Conservation (phyloP, 2,113 vertebrate species). For the Okapia johnstoni region DNA sequence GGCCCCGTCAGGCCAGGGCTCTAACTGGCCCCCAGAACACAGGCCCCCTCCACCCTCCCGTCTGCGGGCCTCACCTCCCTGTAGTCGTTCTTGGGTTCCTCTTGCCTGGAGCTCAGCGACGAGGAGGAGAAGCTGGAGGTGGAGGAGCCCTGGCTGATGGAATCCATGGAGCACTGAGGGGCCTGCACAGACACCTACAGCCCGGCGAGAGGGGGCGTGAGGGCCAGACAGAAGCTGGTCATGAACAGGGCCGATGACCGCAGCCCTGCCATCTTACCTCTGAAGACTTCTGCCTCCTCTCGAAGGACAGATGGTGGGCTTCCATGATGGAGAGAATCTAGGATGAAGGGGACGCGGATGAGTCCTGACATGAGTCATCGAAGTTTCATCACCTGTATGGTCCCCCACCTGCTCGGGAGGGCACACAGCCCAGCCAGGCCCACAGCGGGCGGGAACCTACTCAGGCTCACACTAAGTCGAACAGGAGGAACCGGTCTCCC, state of each 20-base stretch:
- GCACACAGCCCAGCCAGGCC: not conserved
- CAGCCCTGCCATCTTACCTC: constrained; percentile 77
- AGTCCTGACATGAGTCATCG: not conserved
- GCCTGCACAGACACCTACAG: constrained; percentile 82
- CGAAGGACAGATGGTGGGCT: constrained; percentile 75
- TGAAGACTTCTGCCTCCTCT: constrained; percentile 77
- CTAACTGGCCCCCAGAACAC: rapidly evolving
- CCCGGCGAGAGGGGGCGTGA: not conserved
- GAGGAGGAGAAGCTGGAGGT: constrained; percentile 88
- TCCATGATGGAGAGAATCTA: constrained; percentile 93
- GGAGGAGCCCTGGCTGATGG: constrained; percentile 89
- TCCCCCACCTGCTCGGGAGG: rapidly evolving
- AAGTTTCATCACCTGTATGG: rapidly evolving
- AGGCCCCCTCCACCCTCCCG: rapidly evolving
- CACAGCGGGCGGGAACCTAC: rapidly evolving
- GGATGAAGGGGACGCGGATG: not conserved
- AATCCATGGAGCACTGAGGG: constrained; percentile 81
- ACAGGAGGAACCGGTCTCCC: not conserved
- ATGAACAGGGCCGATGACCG: rapidly evolving
- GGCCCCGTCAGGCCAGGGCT: rapidly evolving
- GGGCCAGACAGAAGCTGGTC: not conserved
- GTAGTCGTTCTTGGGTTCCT: constrained; percentile 81
- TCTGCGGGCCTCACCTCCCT: constrained; percentile 86
- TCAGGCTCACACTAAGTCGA: rapidly evolving
- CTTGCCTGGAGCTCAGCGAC: constrained; percentile 78